Base-by-base conservation (phyloP, 2,797 vertebrate species). In the Acomys russatus region DNA sequence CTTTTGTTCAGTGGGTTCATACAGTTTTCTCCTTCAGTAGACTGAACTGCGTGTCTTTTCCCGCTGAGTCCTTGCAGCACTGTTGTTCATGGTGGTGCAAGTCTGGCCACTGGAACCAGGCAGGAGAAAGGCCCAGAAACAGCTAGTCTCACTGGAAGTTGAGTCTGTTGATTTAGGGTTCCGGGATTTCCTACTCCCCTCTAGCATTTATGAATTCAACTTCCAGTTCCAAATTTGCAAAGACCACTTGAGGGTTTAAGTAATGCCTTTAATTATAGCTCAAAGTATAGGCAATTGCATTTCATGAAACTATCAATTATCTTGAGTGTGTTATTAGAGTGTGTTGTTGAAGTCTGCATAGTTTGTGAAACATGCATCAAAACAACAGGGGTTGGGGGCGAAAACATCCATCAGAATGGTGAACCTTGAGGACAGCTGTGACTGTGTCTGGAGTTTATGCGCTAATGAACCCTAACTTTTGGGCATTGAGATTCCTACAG, bases 171-270 rank as follows among this genome's bases (percentile, higher is more conserved):
- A 97, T 97, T 98, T 98, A 97, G 97, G 97, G 98, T 98, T 94
- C 33, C 92, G 90, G 89, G 78, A 56, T 97, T 98, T 98, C 97
- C 97, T 98, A 95, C 98, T 96, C 96, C 94, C 79, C 93, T 97
- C 98, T 98, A 96, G 96, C 95, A 98, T 97, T 98, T 98, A 95
- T 97, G 97, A 98, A 98, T 97, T 96, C 97, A 98, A 94, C 96
- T 98, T 98, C 98, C 98, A 98, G 98, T 98, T 99, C 98, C 97
- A 98, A 98, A 96, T 98, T 98, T 98, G 96, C 96, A 98, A 96
- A 98, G 95, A 66, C 97, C 80, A 88, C 86, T 98, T 97, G 95
- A 97, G 97, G 97, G 92, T 98, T 98, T 98, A 97, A 98, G 95
- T 66, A 91, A 98, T 98, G 98, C 97, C 98, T 98, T 98, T 98